Conservation (phyloP, 1,140 invertebrate species). For the Polypedilum vanderplanki region DNA sequence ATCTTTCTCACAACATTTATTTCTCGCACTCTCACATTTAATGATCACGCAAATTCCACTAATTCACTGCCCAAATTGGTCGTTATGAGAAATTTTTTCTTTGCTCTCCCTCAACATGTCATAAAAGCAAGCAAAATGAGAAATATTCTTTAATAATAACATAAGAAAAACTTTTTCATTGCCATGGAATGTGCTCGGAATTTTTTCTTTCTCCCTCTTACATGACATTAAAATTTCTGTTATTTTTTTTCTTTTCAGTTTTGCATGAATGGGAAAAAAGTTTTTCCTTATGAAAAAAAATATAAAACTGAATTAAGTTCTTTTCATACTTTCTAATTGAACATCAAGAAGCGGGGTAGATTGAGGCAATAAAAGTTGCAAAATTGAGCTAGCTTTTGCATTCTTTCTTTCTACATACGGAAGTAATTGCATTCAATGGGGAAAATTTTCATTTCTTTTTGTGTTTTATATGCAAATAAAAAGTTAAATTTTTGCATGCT, state of each 20-base stretch:
- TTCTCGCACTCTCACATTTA: background rate
- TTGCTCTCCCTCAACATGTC: background rate
- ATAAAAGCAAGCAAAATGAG: background rate
- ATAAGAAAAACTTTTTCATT: background rate
- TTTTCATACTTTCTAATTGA: no score
- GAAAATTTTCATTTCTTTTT: no score
- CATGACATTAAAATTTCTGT: slow-evolving; percentile 11
- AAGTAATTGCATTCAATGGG: no score
- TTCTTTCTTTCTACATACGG: no score
- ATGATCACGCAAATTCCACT: slow-evolving; percentile 17
- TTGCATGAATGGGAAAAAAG: no score
- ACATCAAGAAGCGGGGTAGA: no score
- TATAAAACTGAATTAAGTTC: no score
- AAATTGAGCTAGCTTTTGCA: no score
- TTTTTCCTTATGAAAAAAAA: no score
- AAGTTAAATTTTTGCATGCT: no score
- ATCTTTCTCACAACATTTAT: background rate
- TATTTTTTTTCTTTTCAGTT: background rate
- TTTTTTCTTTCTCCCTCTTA: background rate
- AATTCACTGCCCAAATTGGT: slow-evolving; percentile 17
- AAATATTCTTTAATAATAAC: slow-evolving; percentile 11
- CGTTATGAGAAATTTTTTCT: background rate
- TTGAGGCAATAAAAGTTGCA: no score
- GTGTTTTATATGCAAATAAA: no score
- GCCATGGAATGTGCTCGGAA: background rate